These are phyloP conservation scores for Craniophora ligustri DNA, from an alignment of 2,888 invertebrate genomes.

Conservation along the genomic window DNA sequence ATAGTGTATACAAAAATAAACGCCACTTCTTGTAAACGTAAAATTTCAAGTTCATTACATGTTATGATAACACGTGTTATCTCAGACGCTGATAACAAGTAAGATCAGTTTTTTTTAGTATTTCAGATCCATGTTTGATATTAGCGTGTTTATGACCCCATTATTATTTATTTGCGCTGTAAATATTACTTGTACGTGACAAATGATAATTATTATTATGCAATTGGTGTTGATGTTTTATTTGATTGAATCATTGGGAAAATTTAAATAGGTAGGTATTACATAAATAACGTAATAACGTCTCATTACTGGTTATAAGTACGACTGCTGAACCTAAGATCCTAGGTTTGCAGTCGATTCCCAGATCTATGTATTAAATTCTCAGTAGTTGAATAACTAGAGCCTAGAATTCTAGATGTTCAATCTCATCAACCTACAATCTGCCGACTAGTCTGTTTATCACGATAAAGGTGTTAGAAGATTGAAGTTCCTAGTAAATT, in stretches of 20 bases:
- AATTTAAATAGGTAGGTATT: background rate
- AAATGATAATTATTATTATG: background rate
- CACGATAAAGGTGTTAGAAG: too few species aligned
- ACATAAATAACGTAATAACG: background rate
- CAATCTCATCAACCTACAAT: too few species aligned
- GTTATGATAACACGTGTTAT: conserved; percentile 47
- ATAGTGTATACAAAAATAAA: conserved; percentile 48
- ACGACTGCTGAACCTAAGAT: too few species aligned
- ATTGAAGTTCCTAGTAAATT: too few species aligned
- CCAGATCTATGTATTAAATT: too few species aligned
- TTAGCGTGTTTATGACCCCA: conserved; percentile 7
- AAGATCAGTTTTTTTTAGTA: conserved; percentile 4
- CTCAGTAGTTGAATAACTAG: too few species aligned
- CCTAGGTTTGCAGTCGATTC: too few species aligned
- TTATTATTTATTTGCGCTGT: conserved; percentile 12
- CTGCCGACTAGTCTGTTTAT: too few species aligned
- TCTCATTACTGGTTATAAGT: too few species aligned
- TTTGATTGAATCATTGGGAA: background rate
- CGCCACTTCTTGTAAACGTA: conserved; percentile 33
- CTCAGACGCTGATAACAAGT: conserved; percentile 33
- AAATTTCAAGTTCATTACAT: conserved; percentile 51
- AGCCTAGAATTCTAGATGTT: too few species aligned
- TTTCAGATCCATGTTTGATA: background rate
- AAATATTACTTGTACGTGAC: background rate
- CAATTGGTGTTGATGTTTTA: conserved; percentile 2